Evolutionary conservation across 2,797 vertebrate species (phyloP).

Genomic region (Xenops minutus): DNA sequence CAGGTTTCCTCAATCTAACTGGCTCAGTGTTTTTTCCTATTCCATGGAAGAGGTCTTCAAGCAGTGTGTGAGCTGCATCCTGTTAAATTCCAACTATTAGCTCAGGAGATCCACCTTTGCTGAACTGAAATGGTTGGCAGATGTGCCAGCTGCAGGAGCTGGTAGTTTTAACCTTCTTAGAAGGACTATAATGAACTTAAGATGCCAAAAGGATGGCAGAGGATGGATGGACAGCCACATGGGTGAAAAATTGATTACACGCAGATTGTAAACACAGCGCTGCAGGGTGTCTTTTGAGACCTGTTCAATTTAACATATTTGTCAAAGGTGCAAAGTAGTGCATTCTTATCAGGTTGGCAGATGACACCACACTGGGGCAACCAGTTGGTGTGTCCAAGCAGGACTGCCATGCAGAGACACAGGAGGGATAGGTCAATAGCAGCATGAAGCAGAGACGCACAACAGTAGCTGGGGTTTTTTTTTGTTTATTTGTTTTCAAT

Average conservation of each 20-base stretch:
- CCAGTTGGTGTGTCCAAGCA: not conserved
- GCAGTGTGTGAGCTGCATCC: not conserved
- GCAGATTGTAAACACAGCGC: not conserved
- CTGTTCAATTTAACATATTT: not conserved
- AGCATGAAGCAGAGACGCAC: not conserved
- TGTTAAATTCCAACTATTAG: not conserved
- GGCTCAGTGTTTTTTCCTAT: not conserved
- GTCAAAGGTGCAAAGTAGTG: not conserved
- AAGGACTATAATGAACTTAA: not conserved
- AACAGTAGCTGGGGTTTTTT: not conserved
- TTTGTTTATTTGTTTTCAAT: not conserved
- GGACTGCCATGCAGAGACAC: not conserved
- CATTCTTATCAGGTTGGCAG: not conserved
- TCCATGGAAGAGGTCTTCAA: not conserved
- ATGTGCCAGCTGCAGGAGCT: not conserved
- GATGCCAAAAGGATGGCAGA: not conserved
- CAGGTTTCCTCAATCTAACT: not conserved
- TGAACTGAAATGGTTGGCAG: not conserved
- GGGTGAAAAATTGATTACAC: not conserved
- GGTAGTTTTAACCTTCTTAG: not conserved
- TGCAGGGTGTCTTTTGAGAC: not conserved
- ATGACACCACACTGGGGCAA: not conserved
- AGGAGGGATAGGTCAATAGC: not conserved
- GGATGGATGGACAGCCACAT: not conserved
- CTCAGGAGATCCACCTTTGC: not conserved